Evolutionary conservation across 2,797 vertebrate genomes (phyloP).

Genomic region (Tachyglossus aculeatus): DNA sequence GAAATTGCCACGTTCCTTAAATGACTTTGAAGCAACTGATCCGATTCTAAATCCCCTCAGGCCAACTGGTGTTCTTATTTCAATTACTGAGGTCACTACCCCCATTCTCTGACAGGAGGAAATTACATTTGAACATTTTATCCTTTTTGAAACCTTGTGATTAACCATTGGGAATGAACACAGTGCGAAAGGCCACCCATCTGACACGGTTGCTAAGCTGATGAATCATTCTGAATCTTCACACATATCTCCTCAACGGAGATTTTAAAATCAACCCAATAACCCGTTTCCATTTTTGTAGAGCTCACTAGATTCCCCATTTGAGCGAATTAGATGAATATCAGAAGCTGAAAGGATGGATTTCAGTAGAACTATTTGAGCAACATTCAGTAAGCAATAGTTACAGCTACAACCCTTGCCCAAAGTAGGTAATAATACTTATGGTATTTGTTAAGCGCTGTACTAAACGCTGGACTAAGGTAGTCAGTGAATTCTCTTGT

Average conservation of each 20-base stretch:
- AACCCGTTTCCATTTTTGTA: too few relatives aligned
- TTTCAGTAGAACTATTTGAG: too few relatives aligned
- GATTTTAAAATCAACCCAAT: too few relatives aligned
- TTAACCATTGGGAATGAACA: not conserved
- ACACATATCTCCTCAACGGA: rapidly evolving
- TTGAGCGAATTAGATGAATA: too few relatives aligned
- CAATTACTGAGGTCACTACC: not conserved
- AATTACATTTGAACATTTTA: slow-evolving; percentile 13
- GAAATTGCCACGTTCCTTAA: not conserved
- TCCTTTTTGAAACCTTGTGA: not conserved
- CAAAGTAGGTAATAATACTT: too few relatives aligned
- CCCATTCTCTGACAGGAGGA: not conserved
- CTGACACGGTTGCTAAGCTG: not conserved
- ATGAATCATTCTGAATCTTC: not conserved
- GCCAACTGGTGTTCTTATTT: not conserved
- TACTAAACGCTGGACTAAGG: too few relatives aligned
- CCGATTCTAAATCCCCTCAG: not conserved
- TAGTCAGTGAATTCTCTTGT: too few relatives aligned
- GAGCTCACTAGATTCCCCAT: too few relatives aligned
- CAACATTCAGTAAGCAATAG: too few relatives aligned
- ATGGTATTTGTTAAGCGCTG: too few relatives aligned
- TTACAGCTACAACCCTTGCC: too few relatives aligned
- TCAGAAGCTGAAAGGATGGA: too few relatives aligned
- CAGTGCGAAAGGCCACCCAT: not conserved
- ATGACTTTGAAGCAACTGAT: not conserved